phyloP scores from a whole-genome alignment of 2,888 invertebrate species.

The Latrodectus elegans region DNA sequence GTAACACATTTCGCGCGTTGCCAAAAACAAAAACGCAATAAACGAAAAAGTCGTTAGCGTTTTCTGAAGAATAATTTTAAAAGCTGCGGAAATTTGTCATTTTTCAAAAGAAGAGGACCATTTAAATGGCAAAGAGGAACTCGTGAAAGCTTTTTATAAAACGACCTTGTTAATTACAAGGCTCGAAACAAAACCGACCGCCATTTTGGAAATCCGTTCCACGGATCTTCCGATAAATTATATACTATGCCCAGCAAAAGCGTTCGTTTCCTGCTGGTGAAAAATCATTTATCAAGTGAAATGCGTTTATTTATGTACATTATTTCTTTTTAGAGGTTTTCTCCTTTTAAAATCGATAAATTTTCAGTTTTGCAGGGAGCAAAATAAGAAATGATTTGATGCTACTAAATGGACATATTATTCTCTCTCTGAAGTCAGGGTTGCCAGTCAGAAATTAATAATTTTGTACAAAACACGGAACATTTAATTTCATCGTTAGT shows the following conservation, averaged over 20 bases:
- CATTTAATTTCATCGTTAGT: slow-evolving; percentile 59
- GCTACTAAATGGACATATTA: slow-evolving; percentile 55
- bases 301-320: slow-evolving; percentile 51
- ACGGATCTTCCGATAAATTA: slow-evolving; percentile 61
- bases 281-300: slow-evolving; percentile 66
- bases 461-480: slow-evolving; percentile 62
- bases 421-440: slow-evolving; percentile 38
- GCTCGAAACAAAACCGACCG: slow-evolving; percentile 54
- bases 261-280: slow-evolving; percentile 36
- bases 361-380: slow-evolving; percentile 28
- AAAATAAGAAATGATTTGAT: slow-evolving; percentile 45
- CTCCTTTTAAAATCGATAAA: slow-evolving; percentile 53
- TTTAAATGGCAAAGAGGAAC: slow-evolving; percentile 32
- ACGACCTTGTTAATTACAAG: slow-evolving; percentile 65
- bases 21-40: slow-evolving; percentile 62
- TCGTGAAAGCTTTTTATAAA: slow-evolving; percentile 54
- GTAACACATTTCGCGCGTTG: slow-evolving; percentile 41
- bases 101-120: slow-evolving; percentile 52
- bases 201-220: slow-evolving; percentile 38
- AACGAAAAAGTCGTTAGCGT: slow-evolving; percentile 67
- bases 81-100: slow-evolving; percentile 64
- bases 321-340: slow-evolving; percentile 39
- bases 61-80: slow-evolving; percentile 60
- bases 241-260: slow-evolving; percentile 20
- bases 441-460: slow-evolving; percentile 54